A percentile compares a stretch with the other conserved stretches of the same genome.
These are phyloP conservation scores for Conus canariensis DNA, from an alignment of 2,888 invertebrate genomes.

Conservation along the genomic window DNA sequence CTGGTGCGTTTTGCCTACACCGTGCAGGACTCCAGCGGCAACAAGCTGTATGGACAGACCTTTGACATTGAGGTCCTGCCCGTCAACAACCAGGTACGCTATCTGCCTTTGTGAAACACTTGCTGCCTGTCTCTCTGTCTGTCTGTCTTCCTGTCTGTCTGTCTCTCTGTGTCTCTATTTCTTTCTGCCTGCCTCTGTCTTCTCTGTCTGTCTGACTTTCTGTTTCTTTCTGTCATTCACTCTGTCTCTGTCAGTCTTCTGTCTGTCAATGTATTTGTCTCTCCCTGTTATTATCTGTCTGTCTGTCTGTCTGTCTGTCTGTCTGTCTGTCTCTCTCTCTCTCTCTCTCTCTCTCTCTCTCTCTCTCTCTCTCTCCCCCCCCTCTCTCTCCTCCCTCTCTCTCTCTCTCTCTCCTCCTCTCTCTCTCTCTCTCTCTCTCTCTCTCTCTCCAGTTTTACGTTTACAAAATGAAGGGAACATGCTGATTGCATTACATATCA, in stretches of 20 bases:
- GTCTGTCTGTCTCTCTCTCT: not conserved
- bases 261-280: too few relatives aligned
- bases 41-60: slow-evolving; percentile 61
- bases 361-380: not conserved
- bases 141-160: too few relatives aligned
- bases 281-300: too few relatives aligned
- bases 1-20: slow-evolving; percentile 74
- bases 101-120: too few relatives aligned
- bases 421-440: not conserved
- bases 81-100: slow-evolving; percentile 20
- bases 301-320: slow-evolving; percentile 8
- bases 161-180: too few relatives aligned
- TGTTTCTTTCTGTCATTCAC: too few relatives aligned
- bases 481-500: too few relatives aligned
- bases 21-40: slow-evolving; percentile 73
- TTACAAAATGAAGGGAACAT: too few relatives aligned
- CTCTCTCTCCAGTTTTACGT: not conserved
- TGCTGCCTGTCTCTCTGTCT: too few relatives aligned
- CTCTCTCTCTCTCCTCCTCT: not conserved
- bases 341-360: not conserved
- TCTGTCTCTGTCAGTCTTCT: too few relatives aligned
- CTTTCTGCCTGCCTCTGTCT: too few relatives aligned
- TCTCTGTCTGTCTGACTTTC: too few relatives aligned
- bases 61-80: slow-evolving; percentile 51
- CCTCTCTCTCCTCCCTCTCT: not conserved